Evolutionary conservation across 2,113 vertebrate genomes (phyloP).

Genomic region (Apeltes quadracus): DNA sequence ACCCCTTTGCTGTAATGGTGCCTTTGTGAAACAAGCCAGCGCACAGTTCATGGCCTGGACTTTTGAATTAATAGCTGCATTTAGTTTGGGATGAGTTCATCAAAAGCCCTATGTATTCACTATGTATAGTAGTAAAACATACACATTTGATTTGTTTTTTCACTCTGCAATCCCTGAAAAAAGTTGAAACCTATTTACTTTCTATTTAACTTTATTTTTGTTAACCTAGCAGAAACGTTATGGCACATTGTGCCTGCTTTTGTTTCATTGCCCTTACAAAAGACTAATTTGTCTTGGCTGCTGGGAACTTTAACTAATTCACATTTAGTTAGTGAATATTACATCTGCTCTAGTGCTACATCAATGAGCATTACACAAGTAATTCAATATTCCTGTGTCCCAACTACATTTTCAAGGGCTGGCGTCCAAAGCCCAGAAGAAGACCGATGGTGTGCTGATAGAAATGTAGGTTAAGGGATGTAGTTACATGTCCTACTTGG

Average conservation of each 20-base stretch:
- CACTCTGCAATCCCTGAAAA: not conserved
- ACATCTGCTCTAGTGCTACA: not conserved
- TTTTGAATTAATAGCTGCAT: constrained; percentile 1
- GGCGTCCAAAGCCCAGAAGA: too few relatives aligned
- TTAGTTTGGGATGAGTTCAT: constrained; percentile 4
- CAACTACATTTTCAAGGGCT: not conserved
- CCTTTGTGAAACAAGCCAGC: constrained; percentile 48
- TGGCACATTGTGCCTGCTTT: not conserved
- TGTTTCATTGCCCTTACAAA: not conserved
- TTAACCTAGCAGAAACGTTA: not conserved
- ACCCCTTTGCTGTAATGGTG: constrained; percentile 37
- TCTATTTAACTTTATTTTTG: not conserved
- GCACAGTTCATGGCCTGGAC: constrained; percentile 11
- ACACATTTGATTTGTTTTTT: not conserved
- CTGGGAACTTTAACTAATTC: not conserved
- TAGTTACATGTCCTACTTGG: not conserved
- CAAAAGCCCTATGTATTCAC: not conserved
- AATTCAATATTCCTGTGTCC: not conserved
- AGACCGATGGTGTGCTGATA: not conserved
- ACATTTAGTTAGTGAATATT: not conserved
- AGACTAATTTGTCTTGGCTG: not conserved
- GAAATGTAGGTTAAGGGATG: not conserved
- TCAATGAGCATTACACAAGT: not conserved
- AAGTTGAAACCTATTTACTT: not conserved
- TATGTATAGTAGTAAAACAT: not conserved